Conservation (phyloP, 2,113 vertebrate species). For the Hylia prasina region DNA sequence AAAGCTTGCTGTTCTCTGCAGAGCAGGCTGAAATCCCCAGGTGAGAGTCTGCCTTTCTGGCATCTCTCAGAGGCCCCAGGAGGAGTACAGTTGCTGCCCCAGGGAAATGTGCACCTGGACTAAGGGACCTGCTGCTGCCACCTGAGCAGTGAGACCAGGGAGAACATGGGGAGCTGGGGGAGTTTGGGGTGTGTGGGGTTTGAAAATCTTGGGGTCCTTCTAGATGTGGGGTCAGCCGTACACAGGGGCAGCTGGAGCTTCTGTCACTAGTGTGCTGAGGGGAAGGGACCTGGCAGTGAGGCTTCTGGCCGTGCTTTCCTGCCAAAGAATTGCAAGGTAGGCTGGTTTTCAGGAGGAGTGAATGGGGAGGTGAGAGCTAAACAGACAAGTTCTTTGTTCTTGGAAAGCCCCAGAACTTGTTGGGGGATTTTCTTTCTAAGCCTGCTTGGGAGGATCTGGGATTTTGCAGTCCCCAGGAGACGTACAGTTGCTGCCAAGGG, state of each 20-base stretch:
- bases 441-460: not conserved
- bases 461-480: not conserved
- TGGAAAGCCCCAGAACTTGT: not conserved
- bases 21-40: not conserved
- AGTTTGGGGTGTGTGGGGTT: accelerated
- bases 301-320: not conserved
- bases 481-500: not conserved
- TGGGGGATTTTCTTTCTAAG: not conserved
- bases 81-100: not conserved
- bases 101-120: not conserved
- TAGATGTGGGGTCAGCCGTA: accelerated
- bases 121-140: not conserved
- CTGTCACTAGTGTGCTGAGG: not conserved
- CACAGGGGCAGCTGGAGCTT: not conserved
- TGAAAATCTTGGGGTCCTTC: not conserved
- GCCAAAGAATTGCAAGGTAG: not conserved
- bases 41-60: not conserved
- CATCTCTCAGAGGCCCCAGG: accelerated
- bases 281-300: not conserved
- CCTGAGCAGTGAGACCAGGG: not conserved
- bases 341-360: not conserved
- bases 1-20: not conserved
- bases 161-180: too few species aligned
- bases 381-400: too few species aligned
- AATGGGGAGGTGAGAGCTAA: not conserved